These are phyloP conservation scores for Brenthis ino DNA, from an alignment of 2,888 invertebrate genomes.

Conservation along the genomic window DNA sequence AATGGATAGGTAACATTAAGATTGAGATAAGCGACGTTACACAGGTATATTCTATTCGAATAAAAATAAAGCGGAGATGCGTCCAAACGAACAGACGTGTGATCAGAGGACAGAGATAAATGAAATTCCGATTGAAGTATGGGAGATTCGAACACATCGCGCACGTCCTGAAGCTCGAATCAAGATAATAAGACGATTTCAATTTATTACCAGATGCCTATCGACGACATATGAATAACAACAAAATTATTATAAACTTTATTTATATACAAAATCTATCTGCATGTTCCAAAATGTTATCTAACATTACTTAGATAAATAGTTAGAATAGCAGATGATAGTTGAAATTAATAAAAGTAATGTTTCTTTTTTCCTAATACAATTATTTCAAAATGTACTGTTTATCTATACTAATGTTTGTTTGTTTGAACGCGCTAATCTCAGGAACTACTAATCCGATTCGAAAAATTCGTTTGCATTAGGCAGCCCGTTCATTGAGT, in stretches of 20 bases:
- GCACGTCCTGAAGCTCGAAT: constrained; percentile 47
- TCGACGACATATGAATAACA: constrained; percentile 26
- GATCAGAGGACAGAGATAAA: constrained; percentile 63
- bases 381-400: neutral
- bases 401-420: neutral
- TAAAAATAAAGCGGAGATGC: constrained; percentile 39
- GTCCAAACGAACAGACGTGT: constrained; percentile 40
- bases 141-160: constrained; percentile 24
- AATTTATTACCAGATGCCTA: constrained; percentile 35
- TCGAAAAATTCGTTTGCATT: too few relatives aligned
- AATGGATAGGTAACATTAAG: constrained; percentile 27
- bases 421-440: too few relatives aligned
- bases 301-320: neutral
- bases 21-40: constrained; percentile 33
- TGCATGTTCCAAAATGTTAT: neutral
- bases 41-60: constrained; percentile 32
- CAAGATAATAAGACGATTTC: constrained; percentile 49
- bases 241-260: constrained; percentile 10
- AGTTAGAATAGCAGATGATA: neutral
- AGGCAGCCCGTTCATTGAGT: too few relatives aligned
- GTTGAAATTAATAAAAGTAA: too few relatives aligned
- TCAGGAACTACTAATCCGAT: too few relatives aligned
- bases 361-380: too few relatives aligned
- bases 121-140: constrained; percentile 54
- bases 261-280: neutral